A percentile compares a stretch with the other conserved stretches of the same genome.
These are phyloP conservation scores for Crotophaga sulcirostris DNA, from an alignment of 2,113 vertebrate species.

Conservation along the genomic window DNA sequence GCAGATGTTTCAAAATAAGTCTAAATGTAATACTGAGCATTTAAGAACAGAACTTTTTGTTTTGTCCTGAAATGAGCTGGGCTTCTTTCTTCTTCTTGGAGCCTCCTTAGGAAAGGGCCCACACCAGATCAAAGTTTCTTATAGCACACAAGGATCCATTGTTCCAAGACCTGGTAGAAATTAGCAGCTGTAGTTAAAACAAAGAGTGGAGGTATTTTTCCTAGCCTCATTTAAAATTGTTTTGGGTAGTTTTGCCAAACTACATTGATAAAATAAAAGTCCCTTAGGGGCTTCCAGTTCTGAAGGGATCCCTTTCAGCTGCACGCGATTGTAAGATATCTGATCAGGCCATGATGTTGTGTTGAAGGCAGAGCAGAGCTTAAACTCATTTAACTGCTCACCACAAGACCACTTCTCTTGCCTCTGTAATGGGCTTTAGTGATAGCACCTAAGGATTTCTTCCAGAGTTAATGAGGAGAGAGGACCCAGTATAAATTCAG, in stretches of 20 bases:
- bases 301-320: not conserved
- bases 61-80: not conserved
- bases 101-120: not conserved
- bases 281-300: not conserved
- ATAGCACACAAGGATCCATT: not conserved
- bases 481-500: not conserved
- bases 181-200: constrained; percentile 3
- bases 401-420: not conserved
- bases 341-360: not conserved
- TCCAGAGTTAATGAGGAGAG: not conserved
- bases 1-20: not conserved
- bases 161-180: not conserved
- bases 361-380: not conserved
- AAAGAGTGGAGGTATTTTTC: not conserved
- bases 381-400: not conserved
- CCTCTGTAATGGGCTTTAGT: not conserved
- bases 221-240: not conserved
- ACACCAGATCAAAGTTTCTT: not conserved
- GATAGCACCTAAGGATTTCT: not conserved
- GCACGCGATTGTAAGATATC: not conserved
- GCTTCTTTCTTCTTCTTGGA: not conserved
- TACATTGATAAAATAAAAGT: not conserved
- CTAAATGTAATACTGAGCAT: not conserved
- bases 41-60: not conserved
- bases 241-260: not conserved